A percentile compares a stretch with the other conserved stretches of the same genome.
phyloP scores from a whole-genome alignment of 2,113 vertebrate species.

The Myanophis thanlyinensis region DNA sequence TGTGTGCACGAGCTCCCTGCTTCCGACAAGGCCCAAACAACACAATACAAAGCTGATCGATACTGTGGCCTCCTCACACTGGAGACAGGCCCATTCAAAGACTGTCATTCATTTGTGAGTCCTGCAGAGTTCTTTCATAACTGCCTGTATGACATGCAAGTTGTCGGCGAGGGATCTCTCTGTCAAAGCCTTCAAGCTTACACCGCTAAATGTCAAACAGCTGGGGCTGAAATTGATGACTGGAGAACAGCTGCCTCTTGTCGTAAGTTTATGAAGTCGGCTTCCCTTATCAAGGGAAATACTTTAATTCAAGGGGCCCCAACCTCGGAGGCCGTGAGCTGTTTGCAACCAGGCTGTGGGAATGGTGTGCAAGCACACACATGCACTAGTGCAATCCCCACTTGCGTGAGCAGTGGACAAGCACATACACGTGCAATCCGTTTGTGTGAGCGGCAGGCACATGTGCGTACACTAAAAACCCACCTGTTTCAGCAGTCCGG shows the following conservation, averaged over 20 bases:
- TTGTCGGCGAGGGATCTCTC: conserved; percentile 46
- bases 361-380: too few relatives aligned
- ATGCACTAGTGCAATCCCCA: too few relatives aligned
- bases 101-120: conserved; percentile 47
- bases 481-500: too few relatives aligned
- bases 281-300: neutral
- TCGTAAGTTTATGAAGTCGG: conserved; percentile 60
- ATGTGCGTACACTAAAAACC: too few relatives aligned
- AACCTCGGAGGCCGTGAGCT: too few relatives aligned
- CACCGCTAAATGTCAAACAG: conserved; percentile 49
- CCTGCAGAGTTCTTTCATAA: conserved; percentile 50
- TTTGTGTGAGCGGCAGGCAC: too few relatives aligned
- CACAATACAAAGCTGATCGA: neutral
- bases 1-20: conserved; percentile 9
- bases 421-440: too few relatives aligned
- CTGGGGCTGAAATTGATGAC: conserved; percentile 54
- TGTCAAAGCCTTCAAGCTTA: conserved; percentile 63
- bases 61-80: conserved; percentile 32
- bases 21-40: neutral
- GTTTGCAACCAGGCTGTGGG: too few relatives aligned
- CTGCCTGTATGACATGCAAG: conserved; percentile 62
- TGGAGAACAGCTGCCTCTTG: conserved; percentile 69
- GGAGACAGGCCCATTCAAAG: conserved; percentile 49
- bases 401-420: too few relatives aligned
- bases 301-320: too few relatives aligned